Conservation (phyloP, 2,888 invertebrate genomes). For the Anthophora plumipes region DNA sequence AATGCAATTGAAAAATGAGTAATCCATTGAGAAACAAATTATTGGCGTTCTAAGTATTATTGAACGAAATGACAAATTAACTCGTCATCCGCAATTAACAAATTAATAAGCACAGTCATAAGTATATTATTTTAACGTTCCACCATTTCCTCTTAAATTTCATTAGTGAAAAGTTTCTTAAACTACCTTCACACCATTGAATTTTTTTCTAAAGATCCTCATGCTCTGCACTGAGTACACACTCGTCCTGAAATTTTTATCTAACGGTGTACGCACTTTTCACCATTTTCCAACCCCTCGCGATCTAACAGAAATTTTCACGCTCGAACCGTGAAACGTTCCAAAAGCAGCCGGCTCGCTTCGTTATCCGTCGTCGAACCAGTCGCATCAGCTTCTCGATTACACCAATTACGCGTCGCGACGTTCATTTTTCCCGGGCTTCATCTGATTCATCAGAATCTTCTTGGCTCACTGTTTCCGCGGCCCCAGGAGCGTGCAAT, state of each 20-base stretch:
- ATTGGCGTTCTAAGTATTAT: too few relatives aligned
- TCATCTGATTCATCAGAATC: constrained; percentile 46
- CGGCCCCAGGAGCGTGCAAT: constrained; percentile 39
- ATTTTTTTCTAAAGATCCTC: background rate
- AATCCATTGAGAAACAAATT: too few relatives aligned
- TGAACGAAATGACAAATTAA: too few relatives aligned
- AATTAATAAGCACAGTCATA: too few relatives aligned
- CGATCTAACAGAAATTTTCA: background rate
- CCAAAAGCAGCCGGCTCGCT: background rate
- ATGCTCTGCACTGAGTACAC: background rate
- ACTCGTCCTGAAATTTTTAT: background rate
- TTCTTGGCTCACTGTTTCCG: constrained; percentile 29
- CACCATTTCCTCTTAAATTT: too few relatives aligned
- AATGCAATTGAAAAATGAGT: too few relatives aligned
- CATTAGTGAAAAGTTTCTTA: too few relatives aligned
- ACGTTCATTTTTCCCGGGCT: constrained; percentile 32
- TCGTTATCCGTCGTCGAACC: constrained; percentile 39
- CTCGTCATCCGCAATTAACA: too few relatives aligned
- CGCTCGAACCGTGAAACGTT: background rate
- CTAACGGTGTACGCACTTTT: background rate
- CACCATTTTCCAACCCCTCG: background rate
- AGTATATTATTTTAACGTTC: too few relatives aligned
- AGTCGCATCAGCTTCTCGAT: constrained; percentile 49
- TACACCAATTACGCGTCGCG: constrained; percentile 40
- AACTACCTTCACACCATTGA: too few relatives aligned